These are phyloP conservation scores for Ferrisia virgata DNA, from an alignment of 2,888 invertebrate species.

Conservation along the genomic window DNA sequence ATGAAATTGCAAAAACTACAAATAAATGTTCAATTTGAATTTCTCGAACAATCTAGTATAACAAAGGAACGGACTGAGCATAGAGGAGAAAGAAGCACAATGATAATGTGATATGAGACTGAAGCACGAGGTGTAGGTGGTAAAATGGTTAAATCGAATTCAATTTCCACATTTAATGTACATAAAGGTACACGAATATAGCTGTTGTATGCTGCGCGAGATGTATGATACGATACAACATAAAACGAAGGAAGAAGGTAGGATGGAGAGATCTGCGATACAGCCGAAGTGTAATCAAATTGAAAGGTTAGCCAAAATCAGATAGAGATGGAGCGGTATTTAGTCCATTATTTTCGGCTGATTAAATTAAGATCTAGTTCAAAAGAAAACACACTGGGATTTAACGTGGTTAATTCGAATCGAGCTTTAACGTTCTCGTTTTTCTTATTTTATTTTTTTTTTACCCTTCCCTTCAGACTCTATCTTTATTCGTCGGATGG, in stretches of 20 bases:
- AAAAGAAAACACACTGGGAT: slow-evolving; percentile 5
- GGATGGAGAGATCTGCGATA: neutral
- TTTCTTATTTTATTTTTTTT: neutral
- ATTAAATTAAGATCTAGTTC: slow-evolving; percentile 33
- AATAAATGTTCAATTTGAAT: too few species aligned
- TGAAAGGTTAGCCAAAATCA: slow-evolving; percentile 32
- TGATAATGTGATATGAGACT: too few species aligned
- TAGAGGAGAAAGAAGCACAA: too few species aligned
- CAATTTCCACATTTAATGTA: neutral
- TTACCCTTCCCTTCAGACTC: neutral
- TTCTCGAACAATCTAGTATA: too few species aligned
- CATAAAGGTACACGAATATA: neutral
- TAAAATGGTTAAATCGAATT: neutral
- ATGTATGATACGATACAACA: neutral
- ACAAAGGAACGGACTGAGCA: too few species aligned
- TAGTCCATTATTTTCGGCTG: slow-evolving; percentile 31
- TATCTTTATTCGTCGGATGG: neutral
- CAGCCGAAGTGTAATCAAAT: slow-evolving; percentile 11
- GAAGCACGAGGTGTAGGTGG: neutral
- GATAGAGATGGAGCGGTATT: slow-evolving; percentile 23
- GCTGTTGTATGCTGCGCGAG: neutral
- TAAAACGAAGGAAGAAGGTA: neutral
- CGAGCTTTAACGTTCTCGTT: neutral
- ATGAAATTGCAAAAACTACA: too few species aligned
- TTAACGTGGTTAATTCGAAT: slow-evolving; percentile 25